Evolutionary conservation across 2,797 vertebrate species (phyloP).

Genomic region (Peromyscus aztecus): DNA sequence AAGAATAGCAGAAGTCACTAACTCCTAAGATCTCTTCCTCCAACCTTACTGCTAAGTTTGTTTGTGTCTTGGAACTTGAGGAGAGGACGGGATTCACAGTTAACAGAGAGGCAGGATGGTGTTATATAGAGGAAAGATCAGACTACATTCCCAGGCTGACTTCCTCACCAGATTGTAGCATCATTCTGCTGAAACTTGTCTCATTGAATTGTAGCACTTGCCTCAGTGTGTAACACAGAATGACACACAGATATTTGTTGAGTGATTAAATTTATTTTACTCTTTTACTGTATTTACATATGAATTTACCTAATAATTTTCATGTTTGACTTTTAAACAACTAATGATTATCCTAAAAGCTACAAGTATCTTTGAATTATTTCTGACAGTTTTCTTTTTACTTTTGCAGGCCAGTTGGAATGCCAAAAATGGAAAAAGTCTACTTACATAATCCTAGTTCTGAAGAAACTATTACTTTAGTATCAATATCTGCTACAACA

Average conservation of each 20-base stretch:
- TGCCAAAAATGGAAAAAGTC: slow-evolving; percentile 99
- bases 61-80: slow-evolving; percentile 1
- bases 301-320: slow-evolving; percentile 43
- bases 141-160: neutral
- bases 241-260: neutral
- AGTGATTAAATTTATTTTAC: slow-evolving; percentile 32
- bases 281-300: slow-evolving; percentile 24
- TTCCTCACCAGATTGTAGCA: neutral
- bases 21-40: neutral
- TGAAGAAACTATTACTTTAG: slow-evolving; percentile 99
- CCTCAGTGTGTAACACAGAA: neutral
- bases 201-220: neutral
- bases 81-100: neutral
- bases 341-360: slow-evolving; percentile 1
- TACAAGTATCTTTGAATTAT: slow-evolving; percentile 29
- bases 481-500: slow-evolving; percentile 99
- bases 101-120: neutral
- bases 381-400: slow-evolving; percentile 72
- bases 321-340: slow-evolving; percentile 47
- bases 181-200: neutral
- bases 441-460: slow-evolving; percentile 99
- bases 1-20: neutral
- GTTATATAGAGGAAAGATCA: neutral
- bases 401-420: slow-evolving; percentile 95
- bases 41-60: neutral